A percentile compares a stretch with the other conserved stretches of the same genome.
Conservation (phyloP, 2,797 vertebrate genomes). For the Dicrostonyx torquatus region DNA sequence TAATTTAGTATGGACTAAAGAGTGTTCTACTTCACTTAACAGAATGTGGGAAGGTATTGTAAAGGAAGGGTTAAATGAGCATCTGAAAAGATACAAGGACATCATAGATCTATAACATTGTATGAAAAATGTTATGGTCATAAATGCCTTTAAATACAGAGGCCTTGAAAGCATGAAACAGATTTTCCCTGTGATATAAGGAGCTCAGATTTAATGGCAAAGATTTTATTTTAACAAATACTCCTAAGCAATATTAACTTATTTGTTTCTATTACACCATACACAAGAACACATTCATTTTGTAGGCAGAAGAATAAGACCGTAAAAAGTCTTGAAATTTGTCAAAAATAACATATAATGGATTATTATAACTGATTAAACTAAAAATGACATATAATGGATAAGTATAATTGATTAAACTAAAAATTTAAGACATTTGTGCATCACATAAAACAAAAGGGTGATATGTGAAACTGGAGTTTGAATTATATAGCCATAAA, state of each 20-base stretch:
- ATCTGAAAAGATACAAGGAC: background rate
- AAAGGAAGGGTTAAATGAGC: background rate
- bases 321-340: background rate
- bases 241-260: background rate
- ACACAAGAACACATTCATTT: background rate
- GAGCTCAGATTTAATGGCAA: background rate
- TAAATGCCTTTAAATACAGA: background rate
- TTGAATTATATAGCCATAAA: background rate
- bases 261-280: background rate
- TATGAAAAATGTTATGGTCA: background rate
- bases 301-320: background rate
- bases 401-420: background rate
- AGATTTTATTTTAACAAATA: background rate
- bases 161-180: background rate
- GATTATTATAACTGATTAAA: background rate
- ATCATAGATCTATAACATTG: background rate
- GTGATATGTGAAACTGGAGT: background rate
- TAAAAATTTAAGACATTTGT: background rate
- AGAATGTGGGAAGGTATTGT: background rate
- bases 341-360: background rate
- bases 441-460: conserved; percentile 18
- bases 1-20: background rate
- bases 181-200: background rate
- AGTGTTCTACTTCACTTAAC: background rate
- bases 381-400: background rate